Evolutionary conservation across 2,797 vertebrate genomes (phyloP).

Genomic region (Lates japonicus): DNA sequence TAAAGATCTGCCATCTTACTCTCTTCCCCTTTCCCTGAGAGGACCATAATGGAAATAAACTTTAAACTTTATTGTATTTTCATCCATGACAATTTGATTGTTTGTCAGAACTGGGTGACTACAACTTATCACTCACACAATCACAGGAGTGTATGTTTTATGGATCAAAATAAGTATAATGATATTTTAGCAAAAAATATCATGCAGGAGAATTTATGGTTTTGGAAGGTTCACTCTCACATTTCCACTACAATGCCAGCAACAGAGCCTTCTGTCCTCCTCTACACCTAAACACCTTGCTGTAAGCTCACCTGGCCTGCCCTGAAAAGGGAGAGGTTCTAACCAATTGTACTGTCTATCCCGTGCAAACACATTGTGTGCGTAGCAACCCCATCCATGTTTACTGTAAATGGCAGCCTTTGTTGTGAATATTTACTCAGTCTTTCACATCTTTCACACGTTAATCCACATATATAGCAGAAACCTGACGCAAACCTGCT

Average conservation of each 20-base stretch:
- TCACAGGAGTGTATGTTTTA: background rate
- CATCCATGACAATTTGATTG: background rate
- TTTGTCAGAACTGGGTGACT: background rate
- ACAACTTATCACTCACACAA: background rate
- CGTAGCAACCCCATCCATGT: conserved; percentile 62
- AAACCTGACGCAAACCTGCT: conserved; percentile 54
- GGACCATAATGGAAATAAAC: background rate
- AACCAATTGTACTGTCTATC: conserved; percentile 57
- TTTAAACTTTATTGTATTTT: background rate
- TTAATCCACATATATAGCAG: conserved; percentile 56
- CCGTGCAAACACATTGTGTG: conserved; percentile 69
- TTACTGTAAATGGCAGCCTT: conserved; percentile 81
- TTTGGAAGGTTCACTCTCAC: conserved; percentile 32
- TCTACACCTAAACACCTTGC: conserved; percentile 59
- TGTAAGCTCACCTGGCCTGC: conserved; percentile 75
- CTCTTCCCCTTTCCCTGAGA: background rate
- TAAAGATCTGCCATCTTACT: background rate
- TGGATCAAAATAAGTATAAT: background rate
- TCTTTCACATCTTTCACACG: conserved; percentile 63
- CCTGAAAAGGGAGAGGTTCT: conserved; percentile 59
- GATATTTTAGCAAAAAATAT: background rate
- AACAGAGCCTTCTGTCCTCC: conserved; percentile 22
- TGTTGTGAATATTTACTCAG: conserved; percentile 72
- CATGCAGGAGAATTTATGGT: conserved; percentile 32
- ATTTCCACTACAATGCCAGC: conserved; percentile 24